These are phyloP conservation scores for Champsocephalus esox DNA, from an alignment of 2,797 vertebrate species.

Conservation along the genomic window DNA sequence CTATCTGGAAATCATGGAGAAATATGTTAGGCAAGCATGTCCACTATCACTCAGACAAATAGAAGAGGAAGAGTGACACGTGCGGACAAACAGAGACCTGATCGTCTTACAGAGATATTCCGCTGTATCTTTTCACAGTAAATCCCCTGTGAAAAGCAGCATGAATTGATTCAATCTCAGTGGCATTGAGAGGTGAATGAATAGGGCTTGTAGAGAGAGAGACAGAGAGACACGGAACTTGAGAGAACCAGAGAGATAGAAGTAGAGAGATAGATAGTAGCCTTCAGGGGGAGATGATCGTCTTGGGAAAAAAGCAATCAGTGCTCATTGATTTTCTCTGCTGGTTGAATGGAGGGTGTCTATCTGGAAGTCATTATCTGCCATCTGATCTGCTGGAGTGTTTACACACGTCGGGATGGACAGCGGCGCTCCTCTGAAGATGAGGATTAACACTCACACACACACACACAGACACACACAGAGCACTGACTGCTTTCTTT, in stretches of 20 bases:
- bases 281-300: conserved; percentile 74
- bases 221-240: conserved; percentile 43
- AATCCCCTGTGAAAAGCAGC: conserved; percentile 73
- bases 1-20: conserved; percentile 32
- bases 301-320: conserved; percentile 86
- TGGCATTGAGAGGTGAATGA: conserved; percentile 69
- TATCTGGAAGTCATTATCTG: conserved; percentile 86
- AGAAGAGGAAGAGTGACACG: conserved; percentile 44
- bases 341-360: conserved; percentile 82
- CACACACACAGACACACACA: conserved; percentile 24
- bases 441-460: conserved; percentile 74
- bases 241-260: conserved; percentile 57
- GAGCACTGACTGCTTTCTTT: conserved; percentile 50
- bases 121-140: conserved; percentile 61
- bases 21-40: conserved; percentile 32
- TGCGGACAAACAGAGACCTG: conserved; percentile 24
- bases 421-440: conserved; percentile 78
- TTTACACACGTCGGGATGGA: conserved; percentile 80
- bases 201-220: conserved; percentile 51
- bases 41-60: conserved; percentile 33
- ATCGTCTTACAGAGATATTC: conserved; percentile 67
- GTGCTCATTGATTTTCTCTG: conserved; percentile 85
- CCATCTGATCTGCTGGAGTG: conserved; percentile 81
- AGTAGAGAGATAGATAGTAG: conserved; percentile 74
- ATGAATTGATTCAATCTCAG: conserved; percentile 71